Base-by-base conservation (phyloP, 2,888 invertebrate genomes). In the Xestia sexstrigata region DNA sequence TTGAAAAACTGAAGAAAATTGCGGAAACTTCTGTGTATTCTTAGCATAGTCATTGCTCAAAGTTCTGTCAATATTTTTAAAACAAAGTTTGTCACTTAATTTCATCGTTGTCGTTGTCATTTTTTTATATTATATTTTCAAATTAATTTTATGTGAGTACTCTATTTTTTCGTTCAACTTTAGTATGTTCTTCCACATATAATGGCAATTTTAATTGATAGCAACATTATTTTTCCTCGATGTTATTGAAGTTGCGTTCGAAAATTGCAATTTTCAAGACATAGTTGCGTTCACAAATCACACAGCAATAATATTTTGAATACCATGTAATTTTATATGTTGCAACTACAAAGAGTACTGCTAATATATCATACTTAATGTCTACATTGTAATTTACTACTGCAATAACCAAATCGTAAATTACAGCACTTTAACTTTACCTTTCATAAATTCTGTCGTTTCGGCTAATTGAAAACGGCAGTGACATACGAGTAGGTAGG, bases 181-280 rank as follows among this genome's bases (percentile, higher is more conserved):
- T 1, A 20, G 6, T 6, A 35, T 5, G 5, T 42, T 23, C n/a
- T 52, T 42, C 45, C n/a, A 26, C 6, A 0, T 23, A 4, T 13
- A n/a, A 0, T 83, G 74, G 77, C 75, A 58, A 30, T 13, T 39
- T 63, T 0, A 20, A 52, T 13, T 13, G 11, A 0, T 65, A 13
- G 79, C 76, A 83, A 86, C 74, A 83, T 79, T 80, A 71, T 66
- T 55, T 81, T 49, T 55, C 20, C 17, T n/a, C 11, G 9, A 11
- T 49, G 30, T 39, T 42, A 67, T 52, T 68, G 42, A 73, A 13
- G 84, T 70, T 83, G 87, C 86, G 87, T 87, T 87, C 86, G 42
- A 66, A 73, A 68, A 74, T 73, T 70, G n/a, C 9, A 66, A 71
- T 74, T 76, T 67, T 68, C 42, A 26, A 74, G 68, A 69, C 76